A percentile compares a stretch with the other conserved stretches of the same genome.
These are phyloP conservation scores for Xenops minutus DNA, from an alignment of 2,797 vertebrate species.

Conservation along the genomic window DNA sequence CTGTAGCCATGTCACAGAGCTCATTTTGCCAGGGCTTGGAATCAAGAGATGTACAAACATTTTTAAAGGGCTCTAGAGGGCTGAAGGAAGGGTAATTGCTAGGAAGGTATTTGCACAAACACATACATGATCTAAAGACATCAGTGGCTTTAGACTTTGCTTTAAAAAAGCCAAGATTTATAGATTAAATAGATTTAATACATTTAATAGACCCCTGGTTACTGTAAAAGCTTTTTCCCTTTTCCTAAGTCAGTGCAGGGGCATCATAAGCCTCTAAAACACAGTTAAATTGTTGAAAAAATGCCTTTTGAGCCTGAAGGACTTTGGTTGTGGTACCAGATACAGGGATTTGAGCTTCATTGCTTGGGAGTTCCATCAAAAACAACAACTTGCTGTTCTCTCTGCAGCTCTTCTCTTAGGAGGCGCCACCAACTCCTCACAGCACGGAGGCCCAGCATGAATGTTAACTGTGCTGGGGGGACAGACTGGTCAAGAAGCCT, in stretches of 20 bases:
- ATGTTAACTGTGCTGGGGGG: conserved; percentile 43
- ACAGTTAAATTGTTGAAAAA: not conserved
- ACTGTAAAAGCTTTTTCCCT: not conserved
- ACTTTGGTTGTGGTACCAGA: not conserved
- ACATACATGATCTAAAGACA: not conserved
- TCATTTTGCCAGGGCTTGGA: not conserved
- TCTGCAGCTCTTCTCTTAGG: conserved; percentile 59
- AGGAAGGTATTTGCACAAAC: not conserved
- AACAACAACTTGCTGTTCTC: not conserved
- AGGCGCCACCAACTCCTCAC: conserved; percentile 20
- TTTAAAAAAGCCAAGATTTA: not conserved
- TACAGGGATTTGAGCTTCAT: not conserved
- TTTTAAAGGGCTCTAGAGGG: not conserved
- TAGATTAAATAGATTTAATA: not conserved
- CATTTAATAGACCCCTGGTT: not conserved
- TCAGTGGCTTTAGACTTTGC: not conserved
- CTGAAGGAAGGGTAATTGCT: not conserved
- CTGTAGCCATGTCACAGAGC: not conserved
- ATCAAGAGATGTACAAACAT: not conserved
- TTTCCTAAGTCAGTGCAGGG: not conserved
- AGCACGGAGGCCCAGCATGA: conserved; percentile 64
- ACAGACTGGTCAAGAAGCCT: conserved; percentile 46
- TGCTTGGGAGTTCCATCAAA: not conserved
- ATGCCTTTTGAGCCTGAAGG: not conserved
- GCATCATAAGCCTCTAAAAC: not conserved